These are phyloP conservation scores for Papilio glaucus DNA, from an alignment of 1,140 invertebrate species.

Conservation along the genomic window DNA sequence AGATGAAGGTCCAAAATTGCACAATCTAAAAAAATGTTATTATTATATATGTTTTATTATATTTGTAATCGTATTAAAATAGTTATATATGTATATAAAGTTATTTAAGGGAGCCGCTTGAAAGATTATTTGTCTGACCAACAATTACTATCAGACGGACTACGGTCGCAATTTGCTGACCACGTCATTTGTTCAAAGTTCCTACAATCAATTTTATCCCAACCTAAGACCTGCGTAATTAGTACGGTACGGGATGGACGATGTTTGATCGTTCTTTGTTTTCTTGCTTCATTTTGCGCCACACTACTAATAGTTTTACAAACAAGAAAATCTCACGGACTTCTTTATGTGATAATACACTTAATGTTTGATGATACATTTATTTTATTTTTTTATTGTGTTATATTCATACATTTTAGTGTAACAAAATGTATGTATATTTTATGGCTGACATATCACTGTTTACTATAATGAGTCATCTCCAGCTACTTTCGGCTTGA, in stretches of 20 bases:
- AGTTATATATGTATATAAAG: background rate
- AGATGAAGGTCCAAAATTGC: too few relatives aligned
- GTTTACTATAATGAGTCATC: too few relatives aligned
- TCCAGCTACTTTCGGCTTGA: too few relatives aligned
- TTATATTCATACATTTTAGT: too few relatives aligned
- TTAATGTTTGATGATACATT: too few relatives aligned
- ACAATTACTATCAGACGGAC: constrained; percentile 25
- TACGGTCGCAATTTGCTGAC: constrained; percentile 32
- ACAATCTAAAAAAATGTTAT: too few relatives aligned
- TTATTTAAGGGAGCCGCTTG: constrained; percentile 2
- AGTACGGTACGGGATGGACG: constrained; percentile 7
- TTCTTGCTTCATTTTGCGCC: background rate
- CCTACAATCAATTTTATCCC: constrained; percentile 33
- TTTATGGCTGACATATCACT: too few relatives aligned
- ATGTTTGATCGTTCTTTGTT: constrained; percentile 22
- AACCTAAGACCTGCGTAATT: constrained; percentile 30
- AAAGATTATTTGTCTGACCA: constrained; percentile 9
- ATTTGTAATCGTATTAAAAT: too few relatives aligned
- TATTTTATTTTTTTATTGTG: too few relatives aligned
- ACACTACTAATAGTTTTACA: constrained; percentile 12
- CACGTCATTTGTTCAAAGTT: constrained; percentile 31
- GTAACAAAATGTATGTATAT: too few relatives aligned
- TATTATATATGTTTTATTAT: too few relatives aligned
- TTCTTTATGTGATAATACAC: background rate
- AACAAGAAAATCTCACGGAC: background rate